Evolutionary conservation across 1,140 invertebrate species (phyloP).

Genomic region (Lucilia cuprina): DNA sequence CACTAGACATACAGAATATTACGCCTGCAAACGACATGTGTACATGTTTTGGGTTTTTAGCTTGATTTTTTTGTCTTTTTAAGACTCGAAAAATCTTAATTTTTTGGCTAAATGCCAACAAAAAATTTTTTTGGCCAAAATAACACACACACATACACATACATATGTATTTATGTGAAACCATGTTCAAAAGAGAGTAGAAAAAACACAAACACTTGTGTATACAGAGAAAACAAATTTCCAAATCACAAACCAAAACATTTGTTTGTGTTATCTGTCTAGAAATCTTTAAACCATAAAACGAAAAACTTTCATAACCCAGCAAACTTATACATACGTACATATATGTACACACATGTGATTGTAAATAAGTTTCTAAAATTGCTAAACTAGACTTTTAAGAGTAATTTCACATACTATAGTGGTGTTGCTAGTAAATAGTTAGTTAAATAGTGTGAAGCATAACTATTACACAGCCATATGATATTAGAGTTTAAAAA

Average conservation of each 20-base stretch:
- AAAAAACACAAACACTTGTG: background rate
- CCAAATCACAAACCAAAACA: slow-evolving; percentile 26
- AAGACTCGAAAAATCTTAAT: background rate
- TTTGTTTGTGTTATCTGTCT: slow-evolving; percentile 33
- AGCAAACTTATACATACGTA: background rate
- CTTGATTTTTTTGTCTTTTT: background rate
- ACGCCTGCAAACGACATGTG: slow-evolving; percentile 13
- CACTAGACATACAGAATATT: background rate
- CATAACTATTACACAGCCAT: too few species aligned
- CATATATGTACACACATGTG: background rate
- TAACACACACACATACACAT: background rate
- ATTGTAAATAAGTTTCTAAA: background rate
- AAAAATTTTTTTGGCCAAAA: background rate
- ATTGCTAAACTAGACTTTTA: too few species aligned
- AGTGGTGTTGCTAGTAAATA: too few species aligned
- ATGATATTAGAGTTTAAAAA: too few species aligned
- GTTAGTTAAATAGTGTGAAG: too few species aligned
- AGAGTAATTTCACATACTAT: too few species aligned
- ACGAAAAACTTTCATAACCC: background rate
- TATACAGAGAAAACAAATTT: background rate
- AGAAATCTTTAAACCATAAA: background rate
- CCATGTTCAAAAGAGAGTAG: background rate
- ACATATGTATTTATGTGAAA: too few species aligned
- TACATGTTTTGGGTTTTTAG: background rate
- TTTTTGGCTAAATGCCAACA: background rate